phyloP scores from a whole-genome alignment of 37 sponge, comb jelly and placozoan genomes.

The Dysidea cf. avara region DNA sequence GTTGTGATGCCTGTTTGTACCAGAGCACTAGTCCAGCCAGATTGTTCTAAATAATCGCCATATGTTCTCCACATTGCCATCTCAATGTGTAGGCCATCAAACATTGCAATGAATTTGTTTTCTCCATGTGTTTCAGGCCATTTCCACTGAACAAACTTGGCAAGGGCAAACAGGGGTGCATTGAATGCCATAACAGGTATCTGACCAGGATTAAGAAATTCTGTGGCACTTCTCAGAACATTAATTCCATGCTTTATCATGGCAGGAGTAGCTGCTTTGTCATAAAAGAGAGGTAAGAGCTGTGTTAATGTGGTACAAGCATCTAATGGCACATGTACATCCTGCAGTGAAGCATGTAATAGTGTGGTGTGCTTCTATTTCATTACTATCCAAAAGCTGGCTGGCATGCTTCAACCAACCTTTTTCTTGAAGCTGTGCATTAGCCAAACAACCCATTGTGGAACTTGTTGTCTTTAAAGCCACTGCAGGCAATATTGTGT shows the following conservation, averaged over 20 bases:
- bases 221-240: slow-evolving; percentile 11
- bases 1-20: too few relatives aligned
- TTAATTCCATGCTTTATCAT: slow-evolving; percentile 41
- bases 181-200: too few relatives aligned
- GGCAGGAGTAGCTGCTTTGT: slow-evolving; percentile 25
- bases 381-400: slow-evolving; percentile 6
- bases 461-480: not conserved
- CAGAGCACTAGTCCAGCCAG: too few relatives aligned
- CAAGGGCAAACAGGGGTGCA: too few relatives aligned
- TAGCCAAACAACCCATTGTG: slow-evolving; percentile 1
- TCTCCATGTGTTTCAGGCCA: too few relatives aligned
- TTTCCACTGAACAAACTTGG: too few relatives aligned
- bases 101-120: too few relatives aligned
- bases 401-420: slow-evolving; percentile 27
- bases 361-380: not conserved
- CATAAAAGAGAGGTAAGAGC: slow-evolving; percentile 32
- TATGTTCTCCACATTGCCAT: too few relatives aligned
- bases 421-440: slow-evolving; percentile 1
- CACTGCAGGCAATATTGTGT: slow-evolving; percentile 12
- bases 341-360: slow-evolving; percentile 24
- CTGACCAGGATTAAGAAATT: slow-evolving; percentile 34
- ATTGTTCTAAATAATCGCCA: too few relatives aligned
- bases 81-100: too few relatives aligned
- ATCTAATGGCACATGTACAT: too few relatives aligned
- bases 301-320: not conserved